Conservation (phyloP, 2,888 invertebrate species). For the Eupithecia subfuscata region DNA sequence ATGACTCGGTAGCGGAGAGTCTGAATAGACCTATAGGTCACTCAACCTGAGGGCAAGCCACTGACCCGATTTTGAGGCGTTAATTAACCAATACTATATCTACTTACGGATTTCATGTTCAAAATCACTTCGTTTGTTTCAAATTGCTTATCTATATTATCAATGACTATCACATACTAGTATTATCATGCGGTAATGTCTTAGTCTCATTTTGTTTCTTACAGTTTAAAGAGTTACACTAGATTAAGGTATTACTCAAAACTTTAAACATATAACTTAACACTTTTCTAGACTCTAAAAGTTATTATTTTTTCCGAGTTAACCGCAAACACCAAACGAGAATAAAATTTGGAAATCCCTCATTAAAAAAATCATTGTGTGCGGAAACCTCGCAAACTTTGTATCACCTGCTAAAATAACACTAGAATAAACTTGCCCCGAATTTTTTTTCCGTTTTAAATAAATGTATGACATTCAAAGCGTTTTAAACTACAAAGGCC, state of each 20-base stretch:
- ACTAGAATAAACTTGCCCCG: not conserved
- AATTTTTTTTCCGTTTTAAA: not conserved
- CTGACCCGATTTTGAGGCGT: not conserved
- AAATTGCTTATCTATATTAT: not conserved
- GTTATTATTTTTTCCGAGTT: not conserved
- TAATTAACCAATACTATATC: not conserved
- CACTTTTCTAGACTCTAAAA: not conserved
- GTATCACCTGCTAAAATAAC: not conserved
- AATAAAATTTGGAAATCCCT: not conserved
- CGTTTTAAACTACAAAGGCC: not conserved
- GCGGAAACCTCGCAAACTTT: not conserved
- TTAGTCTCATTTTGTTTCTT: not conserved
- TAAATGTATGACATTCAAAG: not conserved
- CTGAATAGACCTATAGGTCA: no score
- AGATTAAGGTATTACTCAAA: not conserved
- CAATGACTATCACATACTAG: not conserved
- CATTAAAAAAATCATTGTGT: not conserved
- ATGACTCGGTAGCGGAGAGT: no score
- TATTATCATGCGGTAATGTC: not conserved
- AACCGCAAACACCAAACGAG: not conserved
- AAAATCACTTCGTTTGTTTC: not conserved
- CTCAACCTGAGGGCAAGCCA: not conserved
- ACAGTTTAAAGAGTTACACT: not conserved
- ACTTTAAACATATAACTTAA: not conserved
- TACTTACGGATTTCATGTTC: not conserved